Conservation (phyloP, 2,113 vertebrate species). For the Anser cygnoides region DNA sequence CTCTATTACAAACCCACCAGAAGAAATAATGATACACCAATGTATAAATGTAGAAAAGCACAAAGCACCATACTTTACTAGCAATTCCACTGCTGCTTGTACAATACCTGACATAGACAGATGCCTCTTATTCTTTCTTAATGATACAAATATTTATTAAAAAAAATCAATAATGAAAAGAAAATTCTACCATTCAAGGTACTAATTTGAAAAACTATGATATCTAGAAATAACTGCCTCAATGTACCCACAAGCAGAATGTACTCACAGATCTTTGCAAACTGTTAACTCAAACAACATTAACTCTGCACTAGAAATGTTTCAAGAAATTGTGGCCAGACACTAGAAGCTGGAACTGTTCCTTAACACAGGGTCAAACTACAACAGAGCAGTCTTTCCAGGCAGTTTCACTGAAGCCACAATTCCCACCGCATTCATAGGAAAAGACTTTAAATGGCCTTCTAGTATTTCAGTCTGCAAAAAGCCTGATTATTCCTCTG, state of each 20-base stretch:
- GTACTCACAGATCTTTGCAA: not conserved
- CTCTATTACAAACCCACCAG: slow-evolving; percentile 84
- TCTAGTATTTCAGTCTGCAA: not conserved
- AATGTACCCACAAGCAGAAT: not conserved
- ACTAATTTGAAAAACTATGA: not conserved
- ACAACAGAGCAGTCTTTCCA: not conserved
- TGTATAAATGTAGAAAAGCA: not conserved
- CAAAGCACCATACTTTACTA: not conserved
- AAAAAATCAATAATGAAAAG: not conserved
- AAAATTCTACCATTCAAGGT: not conserved
- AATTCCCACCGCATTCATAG: not conserved
- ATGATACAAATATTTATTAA: not conserved
- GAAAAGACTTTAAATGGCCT: not conserved
- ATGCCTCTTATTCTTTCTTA: not conserved
- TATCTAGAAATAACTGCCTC: not conserved
- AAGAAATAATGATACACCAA: not conserved
- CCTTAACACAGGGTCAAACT: not conserved
- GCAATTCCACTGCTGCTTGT: not conserved
- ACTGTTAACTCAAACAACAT: not conserved
- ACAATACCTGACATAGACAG: not conserved
- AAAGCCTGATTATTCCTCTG: not conserved
- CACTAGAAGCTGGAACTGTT: not conserved
- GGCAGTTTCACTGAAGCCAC: not conserved
- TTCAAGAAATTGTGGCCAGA: not conserved
- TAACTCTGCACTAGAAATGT: not conserved